These are phyloP conservation scores for Hirudinaria manillensis DNA, from an alignment of 2,888 invertebrate genomes.

Conservation along the genomic window DNA sequence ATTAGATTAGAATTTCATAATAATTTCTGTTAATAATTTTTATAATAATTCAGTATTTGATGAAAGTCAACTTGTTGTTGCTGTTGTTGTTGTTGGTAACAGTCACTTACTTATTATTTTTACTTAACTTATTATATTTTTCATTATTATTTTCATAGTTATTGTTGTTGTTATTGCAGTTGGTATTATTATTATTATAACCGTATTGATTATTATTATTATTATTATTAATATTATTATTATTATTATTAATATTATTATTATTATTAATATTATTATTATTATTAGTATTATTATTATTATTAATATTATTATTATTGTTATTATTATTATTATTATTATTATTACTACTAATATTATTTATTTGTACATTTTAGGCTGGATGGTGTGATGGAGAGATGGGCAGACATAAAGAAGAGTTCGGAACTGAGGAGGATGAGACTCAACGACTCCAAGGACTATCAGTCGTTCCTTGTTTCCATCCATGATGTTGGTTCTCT, in stretches of 20 bases:
- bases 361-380: neutral
- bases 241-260: neutral
- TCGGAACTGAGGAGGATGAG: conserved; percentile 45
- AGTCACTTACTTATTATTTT: neutral
- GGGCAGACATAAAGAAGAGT: conserved; percentile 50
- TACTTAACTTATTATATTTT: neutral
- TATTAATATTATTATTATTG: no score
- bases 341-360: neutral
- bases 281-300: no score
- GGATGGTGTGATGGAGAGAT: conserved; percentile 58
- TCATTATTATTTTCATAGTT: neutral
- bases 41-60: no score
- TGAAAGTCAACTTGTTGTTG: no score
- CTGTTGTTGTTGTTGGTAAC: neutral
- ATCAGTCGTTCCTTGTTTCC: conserved; percentile 50
- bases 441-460: conserved; percentile 49
- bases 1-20: no score
- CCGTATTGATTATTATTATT: no score
- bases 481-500: conserved; percentile 47
- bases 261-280: neutral
- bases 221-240: no score
- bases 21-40: no score
- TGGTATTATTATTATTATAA: no score
- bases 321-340: neutral
- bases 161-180: neutral